Evolutionary conservation across 2,797 vertebrate species (phyloP).

Genomic region (Bufotes viridis): DNA sequence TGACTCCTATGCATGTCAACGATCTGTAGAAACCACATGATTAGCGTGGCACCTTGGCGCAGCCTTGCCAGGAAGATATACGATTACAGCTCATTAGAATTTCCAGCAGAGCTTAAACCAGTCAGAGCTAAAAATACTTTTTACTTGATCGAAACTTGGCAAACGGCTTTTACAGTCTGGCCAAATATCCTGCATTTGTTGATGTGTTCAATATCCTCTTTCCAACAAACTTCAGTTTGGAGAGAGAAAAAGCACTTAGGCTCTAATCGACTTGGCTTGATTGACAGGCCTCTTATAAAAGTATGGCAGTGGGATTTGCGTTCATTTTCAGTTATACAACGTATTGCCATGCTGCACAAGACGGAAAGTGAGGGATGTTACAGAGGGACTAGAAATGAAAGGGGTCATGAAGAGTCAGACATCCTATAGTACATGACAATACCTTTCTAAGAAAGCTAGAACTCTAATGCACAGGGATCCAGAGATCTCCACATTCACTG

Average conservation of each 20-base stretch:
- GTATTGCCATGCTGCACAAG: neutral
- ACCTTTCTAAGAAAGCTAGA: too few species aligned
- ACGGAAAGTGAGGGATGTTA: neutral
- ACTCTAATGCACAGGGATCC: too few species aligned
- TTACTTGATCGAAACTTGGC: constrained; percentile 63
- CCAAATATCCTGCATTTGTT: constrained; percentile 63
- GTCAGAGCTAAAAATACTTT: constrained; percentile 60
- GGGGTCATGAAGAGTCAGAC: neutral
- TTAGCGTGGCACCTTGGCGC: constrained; percentile 46
- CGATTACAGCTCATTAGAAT: constrained; percentile 59
- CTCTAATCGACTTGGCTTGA: constrained; percentile 44
- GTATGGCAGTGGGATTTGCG: neutral
- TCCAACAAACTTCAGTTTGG: constrained; percentile 52
- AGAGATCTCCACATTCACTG: too few species aligned
- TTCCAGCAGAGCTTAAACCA: constrained; percentile 53
- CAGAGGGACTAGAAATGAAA: neutral
- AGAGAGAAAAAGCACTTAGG: constrained; percentile 50
- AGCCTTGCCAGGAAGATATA: constrained; percentile 47
- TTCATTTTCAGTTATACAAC: neutral
- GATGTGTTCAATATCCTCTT: constrained; percentile 62
- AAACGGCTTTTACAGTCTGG: constrained; percentile 54
- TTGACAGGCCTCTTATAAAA: constrained; percentile 51
- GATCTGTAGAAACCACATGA: constrained; percentile 31
- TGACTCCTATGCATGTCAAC: constrained; percentile 5
- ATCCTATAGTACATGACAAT: too few species aligned